Base-by-base conservation (phyloP, 2,797 vertebrate genomes). In the Myripristis jacobus region DNA sequence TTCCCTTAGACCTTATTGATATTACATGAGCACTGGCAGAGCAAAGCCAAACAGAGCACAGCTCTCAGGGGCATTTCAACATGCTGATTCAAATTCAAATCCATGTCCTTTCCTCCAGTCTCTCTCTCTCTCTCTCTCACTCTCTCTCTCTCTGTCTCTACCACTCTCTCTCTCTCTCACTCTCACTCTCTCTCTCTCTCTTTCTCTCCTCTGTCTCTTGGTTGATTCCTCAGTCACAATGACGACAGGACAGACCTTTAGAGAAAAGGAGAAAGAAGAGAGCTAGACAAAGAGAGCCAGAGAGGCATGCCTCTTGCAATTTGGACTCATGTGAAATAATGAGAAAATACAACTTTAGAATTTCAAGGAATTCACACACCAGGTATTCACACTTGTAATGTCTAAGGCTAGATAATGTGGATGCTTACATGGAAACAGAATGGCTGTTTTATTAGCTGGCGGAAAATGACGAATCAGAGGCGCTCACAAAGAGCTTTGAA, bases 391-490 rank as follows among this genome's bases (percentile, higher is more conserved):
- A 62, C 29, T 50, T 65, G 36, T 64, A 68, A 50, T 63, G 64
- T 75, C 19, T 6, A 55, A 29, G 51, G 55, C 25, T 58, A 53
- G 57, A 75, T 79, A 60, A 74, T 51, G 7, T 59, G 29, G 41
- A 41, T 75, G 51, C 60, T 79, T 78, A 61, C 64, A 64, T 76
- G 54, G 74, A 65, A 81, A 75, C 34, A 67, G 47, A 75, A 50
- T 68, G 48, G 62, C 57, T 77, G 83, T 80, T 87, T 79, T 86
- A 85, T 79, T 75, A 82, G 48, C 58, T 31, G 57, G 61, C 19
- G 70, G 66, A 73, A 77, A 81, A 0, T 25, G 64, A 73, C 86
- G 75, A 85, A 71, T 87, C 77, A 81, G 25, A 73, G 61, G 27
- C 29, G 69, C 36, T 53, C 70, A 62, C 74, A 81, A 75, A 51